phyloP scores from a whole-genome alignment of 2,888 invertebrate genomes.

The Cosmopolites sordidus region DNA sequence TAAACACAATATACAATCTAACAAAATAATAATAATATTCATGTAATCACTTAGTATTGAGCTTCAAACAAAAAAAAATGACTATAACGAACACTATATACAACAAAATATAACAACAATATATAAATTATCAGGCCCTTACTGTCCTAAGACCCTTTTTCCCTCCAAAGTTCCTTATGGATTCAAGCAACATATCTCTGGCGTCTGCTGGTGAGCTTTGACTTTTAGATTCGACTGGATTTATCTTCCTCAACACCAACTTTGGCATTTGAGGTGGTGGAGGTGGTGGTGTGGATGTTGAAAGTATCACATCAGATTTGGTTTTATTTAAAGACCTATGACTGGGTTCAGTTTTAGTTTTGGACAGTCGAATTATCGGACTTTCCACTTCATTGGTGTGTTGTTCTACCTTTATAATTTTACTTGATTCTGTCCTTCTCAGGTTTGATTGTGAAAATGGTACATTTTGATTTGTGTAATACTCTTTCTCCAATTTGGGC shows the following conservation, averaged over 20 bases:
- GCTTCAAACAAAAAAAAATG: constrained; percentile 31
- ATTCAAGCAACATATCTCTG: constrained; percentile 62
- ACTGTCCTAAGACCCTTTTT: constrained; percentile 44
- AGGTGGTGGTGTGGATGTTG: constrained; percentile 33
- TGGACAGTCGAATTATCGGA: background rate
- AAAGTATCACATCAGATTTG: background rate
- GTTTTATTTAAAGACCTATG: too few species aligned
- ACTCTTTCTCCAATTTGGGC: constrained; percentile 30
- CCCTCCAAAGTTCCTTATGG: constrained; percentile 66
- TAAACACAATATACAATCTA: constrained; percentile 21
- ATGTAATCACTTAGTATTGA: constrained; percentile 30
- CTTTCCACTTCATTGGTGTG: constrained; percentile 13
- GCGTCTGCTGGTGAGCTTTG: constrained; percentile 50
- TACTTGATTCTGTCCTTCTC: constrained; percentile 49
- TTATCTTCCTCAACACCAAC: constrained; percentile 33
- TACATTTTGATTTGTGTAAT: constrained; percentile 36
- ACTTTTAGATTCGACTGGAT: constrained; percentile 20
- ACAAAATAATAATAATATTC: constrained; percentile 15
- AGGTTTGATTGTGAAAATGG: constrained; percentile 51
- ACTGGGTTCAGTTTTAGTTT: background rate
- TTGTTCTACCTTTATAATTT: constrained; percentile 21
- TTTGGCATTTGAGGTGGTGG: constrained; percentile 44
- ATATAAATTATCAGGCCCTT: constrained; percentile 33
- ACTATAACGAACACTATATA: constrained; percentile 32
- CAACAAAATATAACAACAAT: constrained; percentile 20